Evolutionary conservation across 1,140 invertebrate species (phyloP).

Genomic region (Hyposmocoma kahamanoa): DNA sequence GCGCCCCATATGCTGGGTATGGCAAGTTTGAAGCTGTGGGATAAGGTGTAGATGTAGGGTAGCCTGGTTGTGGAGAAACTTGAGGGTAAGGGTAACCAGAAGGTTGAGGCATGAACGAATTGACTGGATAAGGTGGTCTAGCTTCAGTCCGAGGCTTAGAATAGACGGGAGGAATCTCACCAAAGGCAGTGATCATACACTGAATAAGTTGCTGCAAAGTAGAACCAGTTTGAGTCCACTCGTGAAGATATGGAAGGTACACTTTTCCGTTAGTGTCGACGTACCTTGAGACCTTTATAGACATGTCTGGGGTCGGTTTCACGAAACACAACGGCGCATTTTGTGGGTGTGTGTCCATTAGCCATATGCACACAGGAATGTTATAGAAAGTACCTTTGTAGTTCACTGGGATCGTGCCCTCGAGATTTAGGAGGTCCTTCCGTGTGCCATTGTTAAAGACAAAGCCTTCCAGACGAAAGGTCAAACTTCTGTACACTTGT

Average conservation of each 20-base stretch:
- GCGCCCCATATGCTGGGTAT: conserved; percentile 53
- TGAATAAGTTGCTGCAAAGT: conserved; percentile 91
- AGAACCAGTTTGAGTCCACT: conserved; percentile 91
- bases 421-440: conserved; percentile 88
- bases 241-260: conserved; percentile 96
- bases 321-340: conserved; percentile 99
- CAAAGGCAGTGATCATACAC: conserved; percentile 94
- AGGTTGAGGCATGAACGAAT: conserved; percentile 79
- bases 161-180: conserved; percentile 96
- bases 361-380: conserved; percentile 97
- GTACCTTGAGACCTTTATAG: conserved; percentile 94
- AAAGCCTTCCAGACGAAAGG: conserved; percentile 72
- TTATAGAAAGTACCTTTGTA: conserved; percentile 95
- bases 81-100: conserved; percentile 51
- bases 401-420: conserved; percentile 93
- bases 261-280: conserved; percentile 97
- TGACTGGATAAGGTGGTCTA: conserved; percentile 77
- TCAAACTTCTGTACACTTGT: conserved; percentile 82
- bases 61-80: conserved; percentile 44
- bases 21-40: conserved; percentile 52
- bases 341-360: conserved; percentile 97
- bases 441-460: conserved; percentile 93
- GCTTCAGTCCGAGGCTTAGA: conserved; percentile 76
- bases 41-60: conserved; percentile 52
- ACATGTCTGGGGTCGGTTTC: conserved; percentile 95